phyloP scores from a whole-genome alignment of 37 sponge, comb jelly and placozoan genomes.

The Axinella damicornis region DNA sequence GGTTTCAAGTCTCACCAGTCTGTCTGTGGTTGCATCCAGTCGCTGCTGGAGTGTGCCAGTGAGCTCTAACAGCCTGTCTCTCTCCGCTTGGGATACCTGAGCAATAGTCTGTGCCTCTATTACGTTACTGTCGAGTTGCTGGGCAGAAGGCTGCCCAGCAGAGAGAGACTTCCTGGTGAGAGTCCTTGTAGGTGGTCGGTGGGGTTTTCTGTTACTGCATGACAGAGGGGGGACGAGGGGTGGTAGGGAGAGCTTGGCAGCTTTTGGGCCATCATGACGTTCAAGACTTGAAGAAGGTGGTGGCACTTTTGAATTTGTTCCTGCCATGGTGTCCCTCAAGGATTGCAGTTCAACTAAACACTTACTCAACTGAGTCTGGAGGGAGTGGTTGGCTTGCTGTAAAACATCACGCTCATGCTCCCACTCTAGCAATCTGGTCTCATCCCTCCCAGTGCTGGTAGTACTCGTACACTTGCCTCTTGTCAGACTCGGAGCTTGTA shows the following conservation, averaged over 20 bases:
- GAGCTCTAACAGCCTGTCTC: conserved; percentile 66
- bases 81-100: conserved; percentile 47
- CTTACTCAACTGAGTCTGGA: neutral
- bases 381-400: neutral
- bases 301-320: neutral
- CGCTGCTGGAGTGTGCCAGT: conserved; percentile 43
- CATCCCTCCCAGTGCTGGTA: neutral
- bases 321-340: neutral
- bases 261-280: neutral
- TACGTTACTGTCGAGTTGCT: neutral
- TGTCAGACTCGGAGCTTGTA: neutral
- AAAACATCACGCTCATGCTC: conserved; percentile 12
- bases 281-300: no score
- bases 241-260: neutral
- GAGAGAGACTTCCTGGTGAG: neutral
- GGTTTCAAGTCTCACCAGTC: conserved; percentile 6
- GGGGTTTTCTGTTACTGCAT: no score
- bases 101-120: conserved; percentile 16
- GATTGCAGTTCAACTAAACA: conserved; percentile 14
- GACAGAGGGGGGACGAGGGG: no score
- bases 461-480: no score
- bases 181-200: no score
- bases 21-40: conserved; percentile 16
- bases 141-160: neutral
- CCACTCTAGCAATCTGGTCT: conserved; percentile 5